Conservation (phyloP, 2,113 vertebrate genomes). For the Myocastor coypus region DNA sequence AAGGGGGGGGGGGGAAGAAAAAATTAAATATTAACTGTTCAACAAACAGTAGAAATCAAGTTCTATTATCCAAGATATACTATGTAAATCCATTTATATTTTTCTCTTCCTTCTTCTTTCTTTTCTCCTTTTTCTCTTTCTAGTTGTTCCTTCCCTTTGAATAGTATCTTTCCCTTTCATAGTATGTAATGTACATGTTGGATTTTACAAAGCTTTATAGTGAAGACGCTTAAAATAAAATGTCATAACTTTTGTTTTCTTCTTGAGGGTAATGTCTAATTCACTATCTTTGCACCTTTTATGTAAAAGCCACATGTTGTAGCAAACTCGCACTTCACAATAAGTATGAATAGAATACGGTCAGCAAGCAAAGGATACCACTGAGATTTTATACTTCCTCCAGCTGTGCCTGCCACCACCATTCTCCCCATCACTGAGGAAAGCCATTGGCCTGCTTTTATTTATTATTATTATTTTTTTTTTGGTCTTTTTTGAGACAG, state of each 20-base stretch:
- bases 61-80: too few species aligned
- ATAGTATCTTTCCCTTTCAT: too few species aligned
- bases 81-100: too few species aligned
- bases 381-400: not conserved
- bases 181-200: too few species aligned
- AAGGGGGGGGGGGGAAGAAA: too few species aligned
- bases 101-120: too few species aligned
- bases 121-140: too few species aligned
- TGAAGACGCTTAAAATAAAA: not conserved
- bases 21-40: too few species aligned
- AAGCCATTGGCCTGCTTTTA: not conserved
- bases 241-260: not conserved
- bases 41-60: too few species aligned
- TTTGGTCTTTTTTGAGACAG: too few species aligned
- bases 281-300: not conserved
- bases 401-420: not conserved
- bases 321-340: not conserved
- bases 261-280: not conserved
- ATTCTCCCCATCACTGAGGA: not conserved
- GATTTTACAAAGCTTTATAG: not conserved
- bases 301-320: not conserved
- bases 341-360: not conserved
- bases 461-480: too few species aligned
- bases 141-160: too few species aligned
- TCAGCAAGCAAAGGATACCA: not conserved